A percentile compares a stretch with the other conserved stretches of the same genome.
Conservation (phyloP, 2,888 invertebrate genomes). For the Tetranychus truncatus region DNA sequence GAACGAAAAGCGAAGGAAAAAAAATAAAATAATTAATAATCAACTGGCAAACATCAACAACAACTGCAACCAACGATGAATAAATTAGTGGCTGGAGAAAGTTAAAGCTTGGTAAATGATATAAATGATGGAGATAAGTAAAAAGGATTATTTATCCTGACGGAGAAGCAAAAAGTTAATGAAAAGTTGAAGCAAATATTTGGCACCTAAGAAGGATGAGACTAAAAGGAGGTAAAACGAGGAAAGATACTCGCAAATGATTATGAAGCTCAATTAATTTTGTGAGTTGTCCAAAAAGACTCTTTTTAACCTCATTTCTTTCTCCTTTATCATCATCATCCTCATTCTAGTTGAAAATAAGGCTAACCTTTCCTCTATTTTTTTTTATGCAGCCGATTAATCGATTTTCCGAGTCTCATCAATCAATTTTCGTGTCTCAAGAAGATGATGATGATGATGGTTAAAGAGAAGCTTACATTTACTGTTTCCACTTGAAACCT, state of each 20-base stretch:
- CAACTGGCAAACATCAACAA: too few species aligned
- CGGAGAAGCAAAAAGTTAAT: neutral
- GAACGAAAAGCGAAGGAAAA: too few species aligned
- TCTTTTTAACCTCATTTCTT: neutral
- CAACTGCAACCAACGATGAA: neutral
- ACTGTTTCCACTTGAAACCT: too few species aligned
- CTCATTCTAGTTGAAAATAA: neutral
- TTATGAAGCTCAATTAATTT: neutral
- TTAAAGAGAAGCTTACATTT: too few species aligned
- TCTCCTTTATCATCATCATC: neutral
- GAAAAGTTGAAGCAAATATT: neutral
- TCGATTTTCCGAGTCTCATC: neutral
- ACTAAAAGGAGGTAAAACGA: neutral
- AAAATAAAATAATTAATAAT: too few species aligned
- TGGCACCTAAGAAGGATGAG: neutral
- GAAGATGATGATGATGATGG: too few species aligned
- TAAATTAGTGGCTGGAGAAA: neutral
- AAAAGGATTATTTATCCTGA: neutral
- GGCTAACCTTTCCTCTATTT: neutral
- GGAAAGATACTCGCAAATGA: neutral
- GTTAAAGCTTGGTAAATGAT: neutral
- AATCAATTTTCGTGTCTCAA: neutral
- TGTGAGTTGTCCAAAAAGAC: neutral
- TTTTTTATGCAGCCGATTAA: neutral
- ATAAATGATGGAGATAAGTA: neutral